Base-by-base conservation (phyloP, 2,888 invertebrate species). In the Oegoconia quadripuncta region DNA sequence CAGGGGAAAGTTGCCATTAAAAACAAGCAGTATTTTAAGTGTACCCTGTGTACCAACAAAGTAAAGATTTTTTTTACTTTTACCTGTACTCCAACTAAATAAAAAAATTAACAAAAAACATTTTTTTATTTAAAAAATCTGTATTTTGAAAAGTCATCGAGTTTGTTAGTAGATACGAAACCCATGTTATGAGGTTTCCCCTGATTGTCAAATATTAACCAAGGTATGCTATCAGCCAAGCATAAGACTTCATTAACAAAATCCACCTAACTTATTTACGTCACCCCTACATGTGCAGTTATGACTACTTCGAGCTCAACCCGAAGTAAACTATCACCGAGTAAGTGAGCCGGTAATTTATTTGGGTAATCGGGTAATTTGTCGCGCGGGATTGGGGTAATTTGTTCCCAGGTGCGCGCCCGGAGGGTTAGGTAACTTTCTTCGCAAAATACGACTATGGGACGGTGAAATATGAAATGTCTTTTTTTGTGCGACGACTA, bases 351-450 rank as follows among this genome's bases (percentile, higher is more conserved):
- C 64, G 50, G 76, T 75, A 74, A 75, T 75, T 74, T 75, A 73
- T 75, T 72, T 70, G 62, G 69, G 73, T 75, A 75, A 75, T 75
- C 73, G 74, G 41, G 73, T 71, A 70, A 75, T 75, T 74, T 75
- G 74, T 75, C 74, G 68, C 60, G 43, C 52, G 49, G 68, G 64
- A 74, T 74, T 68, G 74, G 55, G 59, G 59, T 64, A 62, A 75
- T 75, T 68, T 70, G 65, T 75, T 59, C 61, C 46, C 69, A 73
- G 74, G 72, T 74, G 69, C 55, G 59, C 28, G 25, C 4, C 11
- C 38, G 37, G 44, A 44, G 30, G 12, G 15, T 25, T 27, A 23
- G 17, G 16, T 15, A 34, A 37, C 26, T 32, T 38, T 41, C 34
- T 29, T 41, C 29, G 17, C 25, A 5, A 25, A 25, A 25, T 25